Evolutionary conservation across 2,797 vertebrate genomes (phyloP).

Genomic region (Myoxocephalus aenaeus): DNA sequence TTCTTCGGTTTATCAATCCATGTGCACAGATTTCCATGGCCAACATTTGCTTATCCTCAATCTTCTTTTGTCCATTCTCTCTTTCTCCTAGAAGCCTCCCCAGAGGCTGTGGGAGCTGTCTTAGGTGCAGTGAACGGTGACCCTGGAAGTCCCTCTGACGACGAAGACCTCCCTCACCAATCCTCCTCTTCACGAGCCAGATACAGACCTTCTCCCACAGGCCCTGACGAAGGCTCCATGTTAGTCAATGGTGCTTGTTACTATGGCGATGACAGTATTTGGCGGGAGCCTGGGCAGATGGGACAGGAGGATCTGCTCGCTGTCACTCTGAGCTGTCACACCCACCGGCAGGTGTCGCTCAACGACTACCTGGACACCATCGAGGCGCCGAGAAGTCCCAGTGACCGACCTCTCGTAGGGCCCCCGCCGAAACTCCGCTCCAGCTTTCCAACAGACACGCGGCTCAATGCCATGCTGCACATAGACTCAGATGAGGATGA

Average conservation of each 20-base stretch:
- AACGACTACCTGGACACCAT: slow-evolving; percentile 94
- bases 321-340: slow-evolving; percentile 47
- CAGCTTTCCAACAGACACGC: slow-evolving; percentile 96
- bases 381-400: slow-evolving; percentile 77
- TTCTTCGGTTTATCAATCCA: background rate
- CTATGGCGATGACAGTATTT: slow-evolving; percentile 61
- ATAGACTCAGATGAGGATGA: slow-evolving; percentile 98
- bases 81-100: slow-evolving; percentile 81
- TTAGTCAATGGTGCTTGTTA: slow-evolving; percentile 78
- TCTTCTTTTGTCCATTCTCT: background rate
- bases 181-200: slow-evolving; percentile 52
- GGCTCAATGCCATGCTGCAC: slow-evolving; percentile 96
- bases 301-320: slow-evolving; percentile 69
- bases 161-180: slow-evolving; percentile 88
- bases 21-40: background rate
- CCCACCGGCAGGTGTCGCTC: slow-evolving; percentile 90
- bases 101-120: slow-evolving; percentile 84
- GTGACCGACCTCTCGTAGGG: slow-evolving; percentile 83
- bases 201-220: slow-evolving; percentile 78
- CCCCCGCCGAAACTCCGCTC: slow-evolving; percentile 93
- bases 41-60: background rate
- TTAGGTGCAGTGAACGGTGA: slow-evolving; percentile 90
- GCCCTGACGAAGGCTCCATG: slow-evolving; percentile 88
- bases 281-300: slow-evolving; percentile 42
- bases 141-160: slow-evolving; percentile 94